Percentiles rank a stretch among this genome's conserved stretches.
phyloP scores from a whole-genome alignment of 2,888 invertebrate species.

The Meganola albula region DNA sequence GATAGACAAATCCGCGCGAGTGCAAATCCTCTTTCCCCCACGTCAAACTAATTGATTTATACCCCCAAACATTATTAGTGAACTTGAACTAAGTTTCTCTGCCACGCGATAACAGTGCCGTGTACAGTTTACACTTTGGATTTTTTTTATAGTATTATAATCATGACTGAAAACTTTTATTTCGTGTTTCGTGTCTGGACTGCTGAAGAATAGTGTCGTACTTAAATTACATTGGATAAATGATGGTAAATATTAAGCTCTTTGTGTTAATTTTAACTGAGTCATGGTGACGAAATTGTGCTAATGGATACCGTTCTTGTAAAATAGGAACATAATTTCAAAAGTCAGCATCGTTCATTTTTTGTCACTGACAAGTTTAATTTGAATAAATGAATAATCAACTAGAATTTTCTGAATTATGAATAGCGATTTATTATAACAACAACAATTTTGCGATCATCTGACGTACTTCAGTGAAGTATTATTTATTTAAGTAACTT shows the following conservation, averaged over 20 bases:
- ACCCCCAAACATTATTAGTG: slow-evolving; percentile 42
- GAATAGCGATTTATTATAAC: slow-evolving; percentile 13
- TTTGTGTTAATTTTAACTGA: slow-evolving; percentile 28
- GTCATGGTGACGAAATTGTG: slow-evolving; percentile 27
- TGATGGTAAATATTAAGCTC: slow-evolving; percentile 57
- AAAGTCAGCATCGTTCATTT: slow-evolving; percentile 23
- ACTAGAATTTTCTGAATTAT: slow-evolving; percentile 19
- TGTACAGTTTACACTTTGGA: slow-evolving; percentile 32
- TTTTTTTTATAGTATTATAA: slow-evolving; percentile 25
- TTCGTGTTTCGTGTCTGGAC: slow-evolving; percentile 19
- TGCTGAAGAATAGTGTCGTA: slow-evolving; percentile 32
- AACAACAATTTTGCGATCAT: too few relatives aligned
- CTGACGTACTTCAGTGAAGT: too few relatives aligned
- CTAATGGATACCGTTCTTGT: slow-evolving; percentile 27
- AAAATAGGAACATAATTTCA: slow-evolving; percentile 22
- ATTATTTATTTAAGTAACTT: too few relatives aligned
- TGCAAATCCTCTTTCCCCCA: slow-evolving; percentile 32
- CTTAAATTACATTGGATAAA: slow-evolving; percentile 55
- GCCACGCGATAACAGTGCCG: slow-evolving; percentile 27
- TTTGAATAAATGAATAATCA: slow-evolving; percentile 23
- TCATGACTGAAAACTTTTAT: slow-evolving; percentile 21
- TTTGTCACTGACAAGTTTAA: slow-evolving; percentile 23
- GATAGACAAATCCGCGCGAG: slow-evolving; percentile 26
- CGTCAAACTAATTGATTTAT: slow-evolving; percentile 68
- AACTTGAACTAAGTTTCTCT: slow-evolving; percentile 42